Evolutionary conservation across 2,888 invertebrate genomes (phyloP), one percentile per base, ranked within the genome.

Genomic region (Hydraecia micacea): DNA sequence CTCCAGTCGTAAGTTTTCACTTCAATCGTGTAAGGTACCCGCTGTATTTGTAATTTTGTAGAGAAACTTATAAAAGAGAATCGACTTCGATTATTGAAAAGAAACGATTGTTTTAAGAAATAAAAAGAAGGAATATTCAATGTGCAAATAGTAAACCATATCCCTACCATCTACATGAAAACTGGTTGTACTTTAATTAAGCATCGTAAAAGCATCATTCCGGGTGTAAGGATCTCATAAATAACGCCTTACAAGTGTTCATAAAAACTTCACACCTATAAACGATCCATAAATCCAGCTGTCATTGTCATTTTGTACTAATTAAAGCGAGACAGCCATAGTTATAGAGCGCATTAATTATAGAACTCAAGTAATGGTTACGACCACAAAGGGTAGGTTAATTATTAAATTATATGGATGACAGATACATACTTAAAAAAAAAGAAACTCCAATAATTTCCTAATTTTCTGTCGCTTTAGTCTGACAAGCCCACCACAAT

Each of bases 241-340:
- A 87, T 87, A 79, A 75, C 68, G 36, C 69, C 69, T 71, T 79
- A 75, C 72, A 80, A 75, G 74, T 73, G 72, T 84, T 70, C 80
- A 87, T 87, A 84, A 84, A 84, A 87, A 87, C 84, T 73, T 84
- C 87, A 84, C 87, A 87, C 87, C 87, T 83, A 79, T 75, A 79
- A 63, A 69, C 68, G 87, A 72, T 73, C 75, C 72, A 85, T 84
- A 84, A 87, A 84, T 84, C 87, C 39, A 69, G 28, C 55, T 79
- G 74, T 84, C 85, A 84, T 70, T 79, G 80, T 84, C 85, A 84
- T 75, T 84, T 87, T 75, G 74, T 84, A 84, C 85, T 87, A 87
- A 87, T 87, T 87, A 87, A 87, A 79, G 69, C 69, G 60, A 62
- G 80, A 84, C 84, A 73, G 55, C 42, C 55, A 71, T 83, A 81